Percentiles rank a stretch among this genome's conserved stretches.
Conservation (phyloP, 2,888 invertebrate species). For the Agonopterix alstromeriana region DNA sequence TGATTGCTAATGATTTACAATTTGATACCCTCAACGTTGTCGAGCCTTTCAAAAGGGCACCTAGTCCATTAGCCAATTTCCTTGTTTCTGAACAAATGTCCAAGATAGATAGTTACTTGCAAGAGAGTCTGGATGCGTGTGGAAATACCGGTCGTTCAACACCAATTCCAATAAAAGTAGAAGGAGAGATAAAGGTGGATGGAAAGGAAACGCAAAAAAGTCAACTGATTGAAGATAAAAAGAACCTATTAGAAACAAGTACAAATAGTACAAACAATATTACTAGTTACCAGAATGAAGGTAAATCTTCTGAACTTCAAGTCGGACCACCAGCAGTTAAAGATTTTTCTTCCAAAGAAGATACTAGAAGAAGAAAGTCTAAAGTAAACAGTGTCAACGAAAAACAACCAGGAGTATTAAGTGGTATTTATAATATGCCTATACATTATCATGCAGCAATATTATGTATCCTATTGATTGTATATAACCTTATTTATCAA, state of each 20-base stretch:
- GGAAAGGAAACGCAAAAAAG: constrained; percentile 13
- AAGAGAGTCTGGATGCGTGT: constrained; percentile 58
- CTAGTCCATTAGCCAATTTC: constrained; percentile 53
- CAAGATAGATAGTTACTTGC: constrained; percentile 61
- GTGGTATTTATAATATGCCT: constrained; percentile 64
- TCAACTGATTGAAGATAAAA: constrained; percentile 18
- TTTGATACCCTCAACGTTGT: constrained; percentile 18
- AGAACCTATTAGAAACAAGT: constrained; percentile 9
- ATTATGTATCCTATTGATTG: constrained; percentile 68
- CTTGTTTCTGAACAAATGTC: constrained; percentile 56
- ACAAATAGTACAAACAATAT: constrained; percentile 11
- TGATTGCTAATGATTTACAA: constrained; percentile 10
- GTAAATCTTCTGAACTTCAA: constrained; percentile 5
- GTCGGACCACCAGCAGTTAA: constrained; percentile 5
- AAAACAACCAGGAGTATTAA: constrained; percentile 44
- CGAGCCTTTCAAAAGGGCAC: constrained; percentile 29
- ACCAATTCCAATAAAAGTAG: constrained; percentile 16
- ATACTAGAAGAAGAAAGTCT: constrained; percentile 20
- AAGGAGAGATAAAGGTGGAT: constrained; percentile 20
- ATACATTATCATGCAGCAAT: constrained; percentile 72
- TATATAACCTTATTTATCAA: constrained; percentile 71
- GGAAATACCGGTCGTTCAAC: constrained; percentile 19
- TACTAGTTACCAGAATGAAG: constrained; percentile 16
- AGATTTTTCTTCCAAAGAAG: constrained; percentile 13
- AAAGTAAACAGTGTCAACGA: constrained; percentile 51